Conservation (phyloP, 2,888 invertebrate species). For the Dicyrtoma fusca region DNA sequence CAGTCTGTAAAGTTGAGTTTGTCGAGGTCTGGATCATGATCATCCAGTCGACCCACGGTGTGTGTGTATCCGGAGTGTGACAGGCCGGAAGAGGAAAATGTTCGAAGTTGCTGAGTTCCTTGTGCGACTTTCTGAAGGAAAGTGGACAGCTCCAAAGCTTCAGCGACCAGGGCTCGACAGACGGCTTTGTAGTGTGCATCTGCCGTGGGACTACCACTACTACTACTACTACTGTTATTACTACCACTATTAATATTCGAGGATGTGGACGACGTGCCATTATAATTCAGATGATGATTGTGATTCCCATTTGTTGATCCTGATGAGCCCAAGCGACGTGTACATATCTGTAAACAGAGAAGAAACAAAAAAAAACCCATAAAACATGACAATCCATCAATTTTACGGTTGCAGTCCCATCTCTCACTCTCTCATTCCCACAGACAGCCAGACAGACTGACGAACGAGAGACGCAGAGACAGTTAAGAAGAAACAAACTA, state of each 20-base stretch:
- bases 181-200: constrained; percentile 88
- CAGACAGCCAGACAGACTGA: background rate
- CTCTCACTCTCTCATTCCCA: constrained; percentile 1
- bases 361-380: too few relatives aligned
- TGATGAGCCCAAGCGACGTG: constrained; percentile 50
- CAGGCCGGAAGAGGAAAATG: constrained; percentile 49
- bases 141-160: constrained; percentile 84
- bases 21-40: constrained; percentile 72
- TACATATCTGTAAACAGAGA: constrained; percentile 47
- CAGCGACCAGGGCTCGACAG: constrained; percentile 87
- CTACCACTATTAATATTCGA: constrained; percentile 56
- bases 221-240: constrained; percentile 62
- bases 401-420: background rate
- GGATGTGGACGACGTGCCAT: constrained; percentile 27
- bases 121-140: constrained; percentile 83
- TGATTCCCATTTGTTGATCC: constrained; percentile 63
- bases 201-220: constrained; percentile 60
- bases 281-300: constrained; percentile 59
- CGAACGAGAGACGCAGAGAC: constrained; percentile 3
- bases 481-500: constrained; percentile 28
- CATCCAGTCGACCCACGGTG: constrained; percentile 59
- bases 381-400: constrained; percentile 32
- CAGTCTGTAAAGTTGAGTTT: constrained; percentile 87
- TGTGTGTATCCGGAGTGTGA: constrained; percentile 62
- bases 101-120: constrained; percentile 70